Base-by-base conservation (phyloP, 2,797 vertebrate genomes). In the Okamejei kenojei region DNA sequence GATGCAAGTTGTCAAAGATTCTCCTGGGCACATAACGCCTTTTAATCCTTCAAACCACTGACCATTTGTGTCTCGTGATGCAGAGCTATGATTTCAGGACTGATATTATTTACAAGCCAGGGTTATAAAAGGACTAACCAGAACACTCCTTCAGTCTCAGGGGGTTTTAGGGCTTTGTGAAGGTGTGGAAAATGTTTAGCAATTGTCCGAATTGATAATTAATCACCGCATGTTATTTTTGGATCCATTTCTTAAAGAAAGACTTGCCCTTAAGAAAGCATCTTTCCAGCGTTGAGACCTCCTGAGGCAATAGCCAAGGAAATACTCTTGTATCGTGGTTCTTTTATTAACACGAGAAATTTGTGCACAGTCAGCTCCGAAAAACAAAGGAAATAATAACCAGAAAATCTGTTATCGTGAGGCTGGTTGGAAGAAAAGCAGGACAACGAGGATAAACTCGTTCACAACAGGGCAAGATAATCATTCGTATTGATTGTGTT, bases 1-100 rank as follows among this genome's bases (percentile, higher is more conserved):
- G n/a, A 65, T 63, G n/a, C n/a, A 32, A 88, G 19, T 68, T 68
- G 63, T 68, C 84, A 88, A 88, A n/a, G 63, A 88, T 88, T 68
- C 61, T 68, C 61, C n/a, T 10, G 84, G 84, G 61, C 61, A 32
- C 61, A 68, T 21, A 65, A 21, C 15, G 61, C 10, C 58, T 61
- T n/a, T 58, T 15, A 84, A 84, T n/a, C 26, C 26, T 68, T 3
- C 84, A 65, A 88, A 88, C n/a, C 7, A 19, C 61, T 88, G 84
- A 9, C 15, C 7, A 32, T 19, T 88, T 88, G 32, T 88, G 61
- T 68, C 15, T 35, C 5, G 15, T 35, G 61, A 21, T 32, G 3
- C 63, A 29, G 54, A 61, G n/a, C 23, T 8, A 32, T 61, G 15
- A n/a, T 88, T 86, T 63, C 15, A 68, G 84, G 11, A 88, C 15